phyloP scores from a whole-genome alignment of 1,140 invertebrate species.

The Lutraria rhynchaena region DNA sequence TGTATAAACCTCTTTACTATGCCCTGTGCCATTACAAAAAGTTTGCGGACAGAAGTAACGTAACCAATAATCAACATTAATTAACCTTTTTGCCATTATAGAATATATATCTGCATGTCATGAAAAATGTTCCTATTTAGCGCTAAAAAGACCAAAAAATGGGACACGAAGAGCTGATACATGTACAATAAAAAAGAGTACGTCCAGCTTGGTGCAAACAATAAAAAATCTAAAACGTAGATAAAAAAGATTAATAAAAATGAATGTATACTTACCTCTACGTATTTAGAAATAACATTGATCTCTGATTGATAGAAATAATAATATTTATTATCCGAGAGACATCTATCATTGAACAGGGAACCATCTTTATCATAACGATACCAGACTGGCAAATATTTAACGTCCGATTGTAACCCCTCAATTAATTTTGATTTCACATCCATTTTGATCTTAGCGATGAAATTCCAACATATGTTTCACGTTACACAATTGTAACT shows the following conservation, averaged over 20 bases:
- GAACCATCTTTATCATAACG: slow-evolving; percentile 52
- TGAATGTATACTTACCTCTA: slow-evolving; percentile 11
- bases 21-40: no score
- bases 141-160: background rate
- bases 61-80: background rate
- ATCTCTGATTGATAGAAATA: slow-evolving; percentile 49
- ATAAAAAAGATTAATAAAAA: slow-evolving; percentile 1
- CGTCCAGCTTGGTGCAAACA: background rate
- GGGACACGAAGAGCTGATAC: background rate
- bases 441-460: no score
- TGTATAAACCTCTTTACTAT: no score
- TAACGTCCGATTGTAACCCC: slow-evolving; percentile 7
- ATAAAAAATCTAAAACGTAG: no score
- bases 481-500: no score
- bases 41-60: no score
- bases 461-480: no score
- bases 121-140: background rate
- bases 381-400: slow-evolving; percentile 46
- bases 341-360: slow-evolving; percentile 30
- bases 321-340: slow-evolving; percentile 42
- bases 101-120: background rate
- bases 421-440: background rate
- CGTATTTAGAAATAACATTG: slow-evolving; percentile 12
- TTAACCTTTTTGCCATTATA: background rate
- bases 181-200: background rate